Evolutionary conservation across 2,888 invertebrate species (phyloP).

Genomic region (Drosophila meridiana): DNA sequence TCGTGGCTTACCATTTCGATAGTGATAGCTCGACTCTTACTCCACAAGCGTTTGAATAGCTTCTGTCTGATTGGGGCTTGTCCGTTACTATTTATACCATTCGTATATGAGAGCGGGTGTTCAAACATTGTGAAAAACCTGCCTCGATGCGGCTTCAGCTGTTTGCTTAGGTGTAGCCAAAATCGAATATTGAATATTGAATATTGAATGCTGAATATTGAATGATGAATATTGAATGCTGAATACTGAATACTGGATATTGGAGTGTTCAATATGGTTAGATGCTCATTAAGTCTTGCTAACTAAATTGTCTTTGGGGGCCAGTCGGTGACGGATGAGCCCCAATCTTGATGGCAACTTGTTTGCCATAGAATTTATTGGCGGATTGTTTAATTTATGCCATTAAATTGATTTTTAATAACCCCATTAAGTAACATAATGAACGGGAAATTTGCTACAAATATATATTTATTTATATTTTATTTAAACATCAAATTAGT

Average conservation of each 20-base stretch:
- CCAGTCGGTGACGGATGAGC: slow-evolving; percentile 30
- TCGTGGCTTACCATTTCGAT: slow-evolving; percentile 60
- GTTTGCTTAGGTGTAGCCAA: slow-evolving; percentile 35
- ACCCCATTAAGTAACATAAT: slow-evolving; percentile 9
- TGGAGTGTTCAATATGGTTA: slow-evolving; percentile 10
- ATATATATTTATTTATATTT: slow-evolving; percentile 1
- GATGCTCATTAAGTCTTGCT: slow-evolving; percentile 12
- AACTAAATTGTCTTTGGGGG: slow-evolving; percentile 16
- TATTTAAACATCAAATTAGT: not conserved
- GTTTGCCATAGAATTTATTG: slow-evolving; percentile 40
- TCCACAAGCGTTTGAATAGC: slow-evolving; percentile 64
- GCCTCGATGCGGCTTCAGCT: slow-evolving; percentile 16
- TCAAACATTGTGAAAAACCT: slow-evolving; percentile 27
- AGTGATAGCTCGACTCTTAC: slow-evolving; percentile 45
- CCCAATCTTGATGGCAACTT: slow-evolving; percentile 31
- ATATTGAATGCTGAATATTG: slow-evolving; percentile 9
- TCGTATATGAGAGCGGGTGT: slow-evolving; percentile 23
- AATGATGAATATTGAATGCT: slow-evolving; percentile 5
- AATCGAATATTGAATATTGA: slow-evolving; percentile 12
- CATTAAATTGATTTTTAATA: slow-evolving; percentile 46
- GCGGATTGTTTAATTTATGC: slow-evolving; percentile 43
- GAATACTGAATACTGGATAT: not conserved
- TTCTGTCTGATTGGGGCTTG: slow-evolving; percentile 56
- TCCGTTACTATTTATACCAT: slow-evolving; percentile 59
- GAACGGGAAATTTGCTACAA: slow-evolving; percentile 33